Evolutionary conservation across 2,113 vertebrate genomes (phyloP).

Genomic region (rabbit (Oryctolagus cuniculus)): DNA sequence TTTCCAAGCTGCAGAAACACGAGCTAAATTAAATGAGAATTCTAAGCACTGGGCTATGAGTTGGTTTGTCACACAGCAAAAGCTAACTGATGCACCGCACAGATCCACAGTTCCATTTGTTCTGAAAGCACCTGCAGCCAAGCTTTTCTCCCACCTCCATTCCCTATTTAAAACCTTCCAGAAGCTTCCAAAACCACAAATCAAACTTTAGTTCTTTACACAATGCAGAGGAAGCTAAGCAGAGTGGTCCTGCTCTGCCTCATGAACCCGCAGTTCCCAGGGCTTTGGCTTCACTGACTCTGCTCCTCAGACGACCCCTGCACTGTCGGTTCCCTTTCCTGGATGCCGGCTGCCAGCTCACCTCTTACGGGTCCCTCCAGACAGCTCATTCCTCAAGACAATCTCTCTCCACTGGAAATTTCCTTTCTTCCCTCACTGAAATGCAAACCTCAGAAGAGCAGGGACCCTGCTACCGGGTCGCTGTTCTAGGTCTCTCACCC

Average conservation of each 20-base stretch:
- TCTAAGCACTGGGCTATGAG: background rate
- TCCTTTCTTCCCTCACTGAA: background rate
- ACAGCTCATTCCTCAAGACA: background rate
- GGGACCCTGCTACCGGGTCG: background rate
- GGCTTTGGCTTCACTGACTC: background rate
- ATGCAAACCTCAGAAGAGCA: background rate
- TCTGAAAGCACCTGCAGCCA: background rate
- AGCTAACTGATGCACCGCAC: background rate
- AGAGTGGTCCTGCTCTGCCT: background rate
- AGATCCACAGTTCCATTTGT: background rate
- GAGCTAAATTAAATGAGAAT: background rate
- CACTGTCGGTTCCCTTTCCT: background rate
- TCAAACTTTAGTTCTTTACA: background rate
- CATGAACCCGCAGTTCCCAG: background rate
- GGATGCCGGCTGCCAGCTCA: background rate
- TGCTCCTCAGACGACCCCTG: background rate
- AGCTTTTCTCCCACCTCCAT: background rate
- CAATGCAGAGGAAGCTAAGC: background rate
- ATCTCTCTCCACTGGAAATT: background rate
- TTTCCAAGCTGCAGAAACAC: rapidly evolving
- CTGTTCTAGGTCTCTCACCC: background rate
- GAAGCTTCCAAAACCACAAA: background rate
- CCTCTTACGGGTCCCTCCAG: background rate
- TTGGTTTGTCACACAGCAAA: background rate
- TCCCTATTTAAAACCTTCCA: background rate